A percentile compares a stretch with the other conserved stretches of the same genome.
phyloP scores from a whole-genome alignment of 1,140 invertebrate genomes.

The Nasonia vitripennis region DNA sequence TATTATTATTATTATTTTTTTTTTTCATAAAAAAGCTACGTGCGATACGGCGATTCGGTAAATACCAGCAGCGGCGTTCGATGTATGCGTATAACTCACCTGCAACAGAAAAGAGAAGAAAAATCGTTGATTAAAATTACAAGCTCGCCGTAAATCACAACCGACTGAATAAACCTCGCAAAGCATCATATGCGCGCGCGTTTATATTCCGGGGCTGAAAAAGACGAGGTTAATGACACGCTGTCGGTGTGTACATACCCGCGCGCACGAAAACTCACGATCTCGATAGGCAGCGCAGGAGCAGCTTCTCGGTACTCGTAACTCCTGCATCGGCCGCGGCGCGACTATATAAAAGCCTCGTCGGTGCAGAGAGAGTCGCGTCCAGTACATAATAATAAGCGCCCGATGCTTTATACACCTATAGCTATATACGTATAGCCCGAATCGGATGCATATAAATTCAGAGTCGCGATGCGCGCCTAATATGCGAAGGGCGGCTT shows the following conservation, averaged over 20 bases:
- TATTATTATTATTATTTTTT: too few relatives aligned
- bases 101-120: too few relatives aligned
- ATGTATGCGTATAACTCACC: too few relatives aligned
- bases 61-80: too few relatives aligned
- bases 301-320: background rate
- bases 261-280: background rate
- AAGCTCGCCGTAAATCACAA: too few relatives aligned
- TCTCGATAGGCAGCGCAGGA: background rate
- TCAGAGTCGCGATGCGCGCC: background rate
- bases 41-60: too few relatives aligned
- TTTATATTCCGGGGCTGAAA: background rate
- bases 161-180: too few relatives aligned
- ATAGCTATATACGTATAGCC: too few relatives aligned
- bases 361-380: too few relatives aligned
- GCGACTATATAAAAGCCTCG: background rate
- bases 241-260: background rate
- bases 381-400: background rate
- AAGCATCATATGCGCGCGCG: too few relatives aligned
- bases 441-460: slow-evolving; percentile 3
- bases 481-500: background rate
- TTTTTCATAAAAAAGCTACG: too few relatives aligned
- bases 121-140: too few relatives aligned
- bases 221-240: slow-evolving; percentile 1
- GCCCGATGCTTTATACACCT: background rate
- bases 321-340: background rate